Conservation (phyloP, 92 coral and sea anemone genomes). For the Anthopleura xanthogrammica region DNA sequence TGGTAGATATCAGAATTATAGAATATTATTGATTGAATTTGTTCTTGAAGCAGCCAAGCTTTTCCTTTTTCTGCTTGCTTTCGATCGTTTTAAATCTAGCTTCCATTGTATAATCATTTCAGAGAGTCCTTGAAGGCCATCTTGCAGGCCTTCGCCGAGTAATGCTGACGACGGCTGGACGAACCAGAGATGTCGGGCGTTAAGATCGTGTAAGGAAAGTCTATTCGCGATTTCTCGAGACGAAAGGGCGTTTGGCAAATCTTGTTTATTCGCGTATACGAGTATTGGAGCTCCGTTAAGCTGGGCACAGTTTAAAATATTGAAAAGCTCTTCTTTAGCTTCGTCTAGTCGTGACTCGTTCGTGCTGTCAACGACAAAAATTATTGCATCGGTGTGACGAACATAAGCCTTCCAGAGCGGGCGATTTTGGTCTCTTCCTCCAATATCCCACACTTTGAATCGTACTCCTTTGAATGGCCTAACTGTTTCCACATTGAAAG, state of each 20-base stretch:
- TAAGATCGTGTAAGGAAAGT: constrained; percentile 73
- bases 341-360: constrained; percentile 86
- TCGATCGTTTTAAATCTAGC: constrained; percentile 65
- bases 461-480: constrained; percentile 81
- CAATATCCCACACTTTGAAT: constrained; percentile 94
- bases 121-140: constrained; percentile 79
- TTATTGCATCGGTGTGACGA: constrained; percentile 83
- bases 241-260: constrained; percentile 74
- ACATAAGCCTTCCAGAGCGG: constrained; percentile 98
- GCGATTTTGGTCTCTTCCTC: constrained; percentile 94
- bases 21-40: constrained; percentile 68
- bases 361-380: constrained; percentile 94
- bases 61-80: constrained; percentile 50
- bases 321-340: constrained; percentile 91
- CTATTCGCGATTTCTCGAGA: constrained; percentile 73
- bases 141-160: constrained; percentile 86
- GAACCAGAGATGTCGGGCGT: constrained; percentile 84
- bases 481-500: constrained; percentile 93
- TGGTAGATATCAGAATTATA: constrained; percentile 21
- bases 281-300: constrained; percentile 91
- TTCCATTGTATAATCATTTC: constrained; percentile 95
- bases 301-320: constrained; percentile 93
- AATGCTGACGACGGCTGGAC: constrained; percentile 93
- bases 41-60: constrained; percentile 72
- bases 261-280: constrained; percentile 93